These are phyloP conservation scores for Stigmatopora argus DNA, from an alignment of 2,113 vertebrate species.

Conservation along the genomic window DNA sequence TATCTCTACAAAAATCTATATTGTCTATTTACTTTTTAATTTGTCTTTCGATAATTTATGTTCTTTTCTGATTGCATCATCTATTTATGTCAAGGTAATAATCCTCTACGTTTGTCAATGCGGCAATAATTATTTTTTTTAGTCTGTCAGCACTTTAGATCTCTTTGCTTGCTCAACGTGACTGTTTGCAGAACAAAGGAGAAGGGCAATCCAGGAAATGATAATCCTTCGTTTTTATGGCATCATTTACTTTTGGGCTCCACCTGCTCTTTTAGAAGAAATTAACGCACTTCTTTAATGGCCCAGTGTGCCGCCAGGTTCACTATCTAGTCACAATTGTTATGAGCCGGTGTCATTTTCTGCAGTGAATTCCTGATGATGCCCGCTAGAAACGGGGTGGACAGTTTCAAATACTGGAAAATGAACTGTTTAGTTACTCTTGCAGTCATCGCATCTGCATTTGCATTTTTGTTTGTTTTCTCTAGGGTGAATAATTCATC, in stretches of 20 bases:
- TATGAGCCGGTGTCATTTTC: not conserved
- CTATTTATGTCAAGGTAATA: not conserved
- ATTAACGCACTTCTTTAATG: not conserved
- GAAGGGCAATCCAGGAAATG: not conserved
- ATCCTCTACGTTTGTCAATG: not conserved
- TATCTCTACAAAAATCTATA: too few relatives aligned
- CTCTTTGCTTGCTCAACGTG: not conserved
- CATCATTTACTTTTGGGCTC: constrained; percentile 3
- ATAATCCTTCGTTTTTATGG: not conserved
- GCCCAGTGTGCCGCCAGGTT: not conserved
- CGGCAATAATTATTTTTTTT: not conserved
- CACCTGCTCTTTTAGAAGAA: constrained; percentile 3
- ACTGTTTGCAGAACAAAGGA: constrained; percentile 2
- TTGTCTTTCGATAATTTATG: not conserved
- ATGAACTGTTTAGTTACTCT: not conserved
- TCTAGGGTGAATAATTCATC: constrained; percentile 13
- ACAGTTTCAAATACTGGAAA: not conserved
- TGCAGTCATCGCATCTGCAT: constrained; percentile 1
- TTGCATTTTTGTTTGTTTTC: constrained; percentile 13
- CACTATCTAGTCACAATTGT: not conserved
- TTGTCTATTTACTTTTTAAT: not conserved
- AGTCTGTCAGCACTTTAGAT: constrained; percentile 2
- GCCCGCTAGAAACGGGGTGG: not conserved
- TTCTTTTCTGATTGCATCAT: not conserved
- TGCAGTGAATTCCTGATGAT: not conserved